These are phyloP conservation scores for Lynx canadensis DNA, from an alignment of 2,113 vertebrate genomes.

Conservation along the genomic window DNA sequence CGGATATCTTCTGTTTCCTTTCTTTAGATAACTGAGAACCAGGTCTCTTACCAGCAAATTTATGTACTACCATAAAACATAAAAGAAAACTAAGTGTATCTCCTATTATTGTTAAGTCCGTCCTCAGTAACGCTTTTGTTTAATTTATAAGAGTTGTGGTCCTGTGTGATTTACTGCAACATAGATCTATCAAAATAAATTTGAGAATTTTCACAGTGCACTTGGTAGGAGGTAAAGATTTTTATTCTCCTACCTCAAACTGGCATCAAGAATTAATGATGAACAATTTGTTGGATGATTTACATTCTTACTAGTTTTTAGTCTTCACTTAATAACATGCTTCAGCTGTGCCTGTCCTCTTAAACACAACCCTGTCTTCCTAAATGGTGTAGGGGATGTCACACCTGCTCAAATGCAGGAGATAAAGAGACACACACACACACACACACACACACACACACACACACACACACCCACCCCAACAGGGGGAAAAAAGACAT, in stretches of 20 bases:
- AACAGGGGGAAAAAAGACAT: background rate
- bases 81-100: background rate
- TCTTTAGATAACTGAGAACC: background rate
- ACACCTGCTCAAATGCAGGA: background rate
- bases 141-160: conserved; percentile 49
- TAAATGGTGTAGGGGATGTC: background rate
- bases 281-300: conserved; percentile 19
- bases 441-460: background rate
- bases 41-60: background rate
- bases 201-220: conserved; percentile 11
- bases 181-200: conserved; percentile 42
- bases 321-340: conserved; percentile 7
- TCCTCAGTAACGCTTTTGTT: background rate
- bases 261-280: conserved; percentile 49
- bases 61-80: background rate
- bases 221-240: conserved; percentile 51
- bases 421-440: background rate
- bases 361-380: background rate
- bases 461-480: background rate
- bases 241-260: background rate
- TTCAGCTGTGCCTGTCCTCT: background rate
- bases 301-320: background rate
- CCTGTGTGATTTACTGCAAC: conserved; percentile 25
- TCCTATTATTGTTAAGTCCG: background rate
- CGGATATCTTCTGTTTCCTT: background rate